These are phyloP conservation scores for Teleiodes luculella DNA, from an alignment of 2,888 invertebrate genomes.

Conservation along the genomic window DNA sequence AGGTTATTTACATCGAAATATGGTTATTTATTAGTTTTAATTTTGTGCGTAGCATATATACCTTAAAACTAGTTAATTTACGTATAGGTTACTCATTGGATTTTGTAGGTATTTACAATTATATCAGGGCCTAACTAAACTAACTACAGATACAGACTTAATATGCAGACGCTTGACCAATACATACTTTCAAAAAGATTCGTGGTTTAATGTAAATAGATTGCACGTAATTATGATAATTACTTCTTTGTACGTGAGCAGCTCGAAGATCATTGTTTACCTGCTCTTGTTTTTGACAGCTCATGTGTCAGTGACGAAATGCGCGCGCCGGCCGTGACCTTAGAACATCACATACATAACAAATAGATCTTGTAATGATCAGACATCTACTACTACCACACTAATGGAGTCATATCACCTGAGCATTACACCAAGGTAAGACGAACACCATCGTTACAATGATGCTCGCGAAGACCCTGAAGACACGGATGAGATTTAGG, in stretches of 20 bases:
- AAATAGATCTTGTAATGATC: slow-evolving; percentile 56
- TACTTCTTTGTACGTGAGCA: not conserved
- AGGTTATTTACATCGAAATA: too few relatives aligned
- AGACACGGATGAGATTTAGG: slow-evolving; percentile 35
- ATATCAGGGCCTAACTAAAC: too few relatives aligned
- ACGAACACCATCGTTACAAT: slow-evolving; percentile 29
- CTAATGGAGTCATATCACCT: slow-evolving; percentile 49
- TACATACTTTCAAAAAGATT: too few relatives aligned
- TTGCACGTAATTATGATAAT: not conserved
- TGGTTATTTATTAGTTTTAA: too few relatives aligned
- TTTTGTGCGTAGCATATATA: too few relatives aligned
- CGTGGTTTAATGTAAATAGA: too few relatives aligned
- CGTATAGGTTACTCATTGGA: too few relatives aligned
- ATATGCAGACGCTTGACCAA: too few relatives aligned
- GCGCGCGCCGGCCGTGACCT: slow-evolving; percentile 48
- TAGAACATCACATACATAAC: slow-evolving; percentile 43
- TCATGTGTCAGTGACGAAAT: not conserved
- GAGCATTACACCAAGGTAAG: slow-evolving; percentile 59
- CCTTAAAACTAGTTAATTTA: too few relatives aligned
- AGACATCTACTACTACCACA: slow-evolving; percentile 19
- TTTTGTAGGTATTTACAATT: too few relatives aligned
- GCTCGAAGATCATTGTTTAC: not conserved
- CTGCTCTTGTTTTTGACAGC: not conserved
- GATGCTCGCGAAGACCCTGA: slow-evolving; percentile 31
- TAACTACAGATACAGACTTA: too few relatives aligned